Evolutionary conservation across 2,113 vertebrate genomes (phyloP), one percentile per base, ranked within the genome.

Genomic region (Sander vitreus): DNA sequence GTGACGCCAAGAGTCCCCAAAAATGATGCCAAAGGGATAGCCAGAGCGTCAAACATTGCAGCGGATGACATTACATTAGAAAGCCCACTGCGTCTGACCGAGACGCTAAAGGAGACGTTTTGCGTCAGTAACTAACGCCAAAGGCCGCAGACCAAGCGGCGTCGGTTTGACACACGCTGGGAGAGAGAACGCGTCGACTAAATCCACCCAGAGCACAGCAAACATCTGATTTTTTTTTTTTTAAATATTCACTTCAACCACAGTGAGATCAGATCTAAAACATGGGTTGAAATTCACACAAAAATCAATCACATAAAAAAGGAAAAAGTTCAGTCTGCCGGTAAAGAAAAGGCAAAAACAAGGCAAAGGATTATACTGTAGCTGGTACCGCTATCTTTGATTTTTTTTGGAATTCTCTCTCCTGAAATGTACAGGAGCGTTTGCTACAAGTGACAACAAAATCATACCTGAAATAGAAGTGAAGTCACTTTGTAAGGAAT

Each of bases 401-500:
- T 51, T 53, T 72, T 11, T 21, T 0, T 18, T 50, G 39, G 0
- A 43, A 43, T 63, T 54, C 25, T 60, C 54, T 51, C 47, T 74
- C 83, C 86, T 91, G 89, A 82, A 91, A 91, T 84, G 74, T 45
- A 82, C 57, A 81, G 79, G 85, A 83, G 27, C 54, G 60, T 80
- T 48, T 90, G 87, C 86, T 89, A 91, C 81, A 73, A 84, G 43
- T 81, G 74, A 92, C 62, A 57, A 90, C 15, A n/a, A 73, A 86
- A 90, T 74, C 1, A 89, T 73, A 91, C 80, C 88, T 84, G 77
- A 89, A 89, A 80, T 64, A 58, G 48, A 93, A 92, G 63, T 51
- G 51, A 86, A 91, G 88, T 91, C 79, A 91, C 81, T 90, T 86
- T 86, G 79, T 73, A 85, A 89, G 89, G 83, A 93, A 93, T 87